These are phyloP conservation scores for Eulemur rubriventer DNA, from an alignment of 2,797 vertebrate species.

Conservation along the genomic window DNA sequence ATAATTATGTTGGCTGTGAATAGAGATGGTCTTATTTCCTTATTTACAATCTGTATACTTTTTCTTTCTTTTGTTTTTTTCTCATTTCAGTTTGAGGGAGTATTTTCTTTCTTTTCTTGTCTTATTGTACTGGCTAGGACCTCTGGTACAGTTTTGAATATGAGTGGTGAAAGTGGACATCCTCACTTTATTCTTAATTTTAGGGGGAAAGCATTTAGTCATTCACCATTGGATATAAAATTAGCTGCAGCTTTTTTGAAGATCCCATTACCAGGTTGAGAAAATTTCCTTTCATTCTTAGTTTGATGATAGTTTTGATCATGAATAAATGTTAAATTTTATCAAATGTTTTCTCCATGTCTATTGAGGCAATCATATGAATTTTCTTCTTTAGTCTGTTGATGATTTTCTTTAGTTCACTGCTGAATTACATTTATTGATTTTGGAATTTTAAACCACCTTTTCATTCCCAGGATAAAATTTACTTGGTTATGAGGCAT, in stretches of 20 bases:
- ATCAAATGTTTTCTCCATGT: background rate
- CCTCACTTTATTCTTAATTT: background rate
- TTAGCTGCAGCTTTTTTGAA: background rate
- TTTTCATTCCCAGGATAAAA: background rate
- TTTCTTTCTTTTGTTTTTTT: background rate
- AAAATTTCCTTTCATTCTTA: background rate
- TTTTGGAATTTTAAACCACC: background rate
- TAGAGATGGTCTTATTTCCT: background rate
- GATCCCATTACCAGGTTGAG: background rate
- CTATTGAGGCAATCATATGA: background rate
- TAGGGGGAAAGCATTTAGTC: background rate
- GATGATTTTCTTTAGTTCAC: background rate
- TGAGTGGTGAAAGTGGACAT: background rate
- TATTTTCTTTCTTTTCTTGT: background rate
- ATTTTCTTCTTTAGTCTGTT: background rate
- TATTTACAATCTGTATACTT: background rate
- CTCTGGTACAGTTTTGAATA: background rate
- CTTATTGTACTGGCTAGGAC: background rate
- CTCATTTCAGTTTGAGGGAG: too few relatives aligned
- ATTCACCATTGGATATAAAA: background rate
- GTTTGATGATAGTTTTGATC: background rate
- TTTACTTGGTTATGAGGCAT: background rate
- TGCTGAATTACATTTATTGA: background rate
- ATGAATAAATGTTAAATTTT: constrained; percentile 1
- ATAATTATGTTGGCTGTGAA: background rate